phyloP scores from a whole-genome alignment of 2,888 invertebrate genomes.

The Willowsia nigromaculata region DNA sequence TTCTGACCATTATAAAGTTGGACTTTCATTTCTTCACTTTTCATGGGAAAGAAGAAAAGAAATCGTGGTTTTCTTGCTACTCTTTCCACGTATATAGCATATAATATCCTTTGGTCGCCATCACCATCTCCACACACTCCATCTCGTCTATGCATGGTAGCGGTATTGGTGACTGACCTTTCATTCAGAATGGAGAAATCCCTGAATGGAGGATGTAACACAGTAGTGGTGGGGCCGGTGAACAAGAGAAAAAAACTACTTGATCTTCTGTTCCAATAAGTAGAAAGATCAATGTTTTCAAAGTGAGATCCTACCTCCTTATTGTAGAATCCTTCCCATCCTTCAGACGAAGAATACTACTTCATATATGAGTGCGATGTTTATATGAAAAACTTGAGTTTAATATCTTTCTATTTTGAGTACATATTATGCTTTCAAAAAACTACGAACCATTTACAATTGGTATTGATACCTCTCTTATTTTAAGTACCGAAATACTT shows the following conservation, averaged over 20 bases:
- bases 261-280: constrained; percentile 64
- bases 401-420: neutral
- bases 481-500: neutral
- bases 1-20: neutral
- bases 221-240: neutral
- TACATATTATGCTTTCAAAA: neutral
- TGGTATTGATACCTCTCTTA: neutral
- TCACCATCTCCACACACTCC: neutral
- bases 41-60: neutral
- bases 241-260: constrained; percentile 42
- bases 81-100: no score
- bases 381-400: neutral
- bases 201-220: neutral
- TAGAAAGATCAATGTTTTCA: constrained; percentile 69
- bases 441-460: neutral
- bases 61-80: neutral
- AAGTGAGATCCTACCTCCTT: constrained; percentile 47
- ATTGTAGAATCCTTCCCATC: constrained; percentile 37
- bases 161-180: constrained; percentile 33
- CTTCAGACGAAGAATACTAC: neutral
- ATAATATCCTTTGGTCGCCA: neutral
- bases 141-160: neutral
- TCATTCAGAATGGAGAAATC: constrained; percentile 42
- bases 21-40: constrained; percentile 17
- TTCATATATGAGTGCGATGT: neutral